These are phyloP conservation scores for Noctua fimbriata DNA, from an alignment of 2,888 invertebrate genomes.

Conservation along the genomic window DNA sequence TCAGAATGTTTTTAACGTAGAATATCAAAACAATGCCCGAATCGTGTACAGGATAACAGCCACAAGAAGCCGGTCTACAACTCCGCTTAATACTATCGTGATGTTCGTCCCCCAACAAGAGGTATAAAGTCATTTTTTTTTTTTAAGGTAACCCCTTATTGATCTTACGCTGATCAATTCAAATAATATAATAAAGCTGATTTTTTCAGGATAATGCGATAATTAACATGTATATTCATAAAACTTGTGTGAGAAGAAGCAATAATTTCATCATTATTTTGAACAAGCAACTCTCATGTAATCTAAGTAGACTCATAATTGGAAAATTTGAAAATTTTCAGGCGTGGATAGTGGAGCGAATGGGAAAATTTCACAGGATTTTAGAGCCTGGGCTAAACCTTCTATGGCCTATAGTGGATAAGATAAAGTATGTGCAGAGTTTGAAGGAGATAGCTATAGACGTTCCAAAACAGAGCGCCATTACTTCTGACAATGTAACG, in stretches of 20 bases:
- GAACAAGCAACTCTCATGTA: neutral
- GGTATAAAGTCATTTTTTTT: slow-evolving; percentile 86
- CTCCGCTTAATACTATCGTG: slow-evolving; percentile 97
- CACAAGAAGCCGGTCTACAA: slow-evolving; percentile 89
- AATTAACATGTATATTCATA: neutral
- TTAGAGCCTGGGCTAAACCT: slow-evolving; percentile 98
- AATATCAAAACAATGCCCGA: slow-evolving; percentile 84
- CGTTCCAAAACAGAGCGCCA: slow-evolving; percentile 99
- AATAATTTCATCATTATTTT: neutral
- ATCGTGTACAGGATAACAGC: slow-evolving; percentile 81
- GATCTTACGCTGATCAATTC: neutral
- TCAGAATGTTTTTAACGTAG: slow-evolving; percentile 83
- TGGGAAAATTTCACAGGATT: slow-evolving; percentile 98
- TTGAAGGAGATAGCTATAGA: slow-evolving; percentile 99
- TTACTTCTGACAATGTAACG: slow-evolving; percentile 99
- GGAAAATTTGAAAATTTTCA: slow-evolving; percentile 78
- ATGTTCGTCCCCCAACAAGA: slow-evolving; percentile 99
- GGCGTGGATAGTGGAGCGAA: slow-evolving; percentile 99
- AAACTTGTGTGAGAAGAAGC: neutral
- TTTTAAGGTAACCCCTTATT: neutral
- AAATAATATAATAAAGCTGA: neutral
- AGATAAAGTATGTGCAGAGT: slow-evolving; percentile 99
- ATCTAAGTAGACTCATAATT: too few relatives aligned
- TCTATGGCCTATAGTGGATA: slow-evolving; percentile 97
- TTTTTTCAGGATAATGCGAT: neutral